Evolutionary conservation across 2,888 invertebrate species (phyloP).

Genomic region (Caenorhabditis parvicauda): DNA sequence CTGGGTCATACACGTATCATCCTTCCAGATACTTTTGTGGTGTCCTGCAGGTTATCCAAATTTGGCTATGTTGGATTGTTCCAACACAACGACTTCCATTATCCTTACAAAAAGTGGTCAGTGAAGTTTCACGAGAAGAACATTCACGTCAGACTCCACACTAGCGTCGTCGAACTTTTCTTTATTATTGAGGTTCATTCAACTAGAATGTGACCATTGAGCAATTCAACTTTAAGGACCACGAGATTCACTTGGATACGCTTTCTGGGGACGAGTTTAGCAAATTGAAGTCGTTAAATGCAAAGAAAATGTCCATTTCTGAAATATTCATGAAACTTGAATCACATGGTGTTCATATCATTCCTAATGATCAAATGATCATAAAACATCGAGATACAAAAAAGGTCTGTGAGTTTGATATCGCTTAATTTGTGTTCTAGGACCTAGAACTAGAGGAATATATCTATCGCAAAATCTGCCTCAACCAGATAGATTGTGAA

Average conservation of each 20-base stretch:
- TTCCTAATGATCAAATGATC: constrained; percentile 28
- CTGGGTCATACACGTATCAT: not conserved
- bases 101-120: constrained; percentile 40
- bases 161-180: constrained; percentile 35
- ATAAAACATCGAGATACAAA: constrained; percentile 34
- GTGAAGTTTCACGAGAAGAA: constrained; percentile 23
- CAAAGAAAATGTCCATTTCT: constrained; percentile 31
- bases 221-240: constrained; percentile 13
- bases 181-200: constrained; percentile 30
- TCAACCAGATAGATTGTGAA: constrained; percentile 30
- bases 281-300: constrained; percentile 34
- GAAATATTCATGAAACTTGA: constrained; percentile 29
- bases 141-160: constrained; percentile 28
- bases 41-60: constrained; percentile 37
- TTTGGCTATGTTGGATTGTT: constrained; percentile 38
- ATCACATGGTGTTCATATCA: constrained; percentile 41
- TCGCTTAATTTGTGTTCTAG: constrained; percentile 5
- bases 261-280: constrained; percentile 43
- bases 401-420: constrained; percentile 18
- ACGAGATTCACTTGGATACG: constrained; percentile 33
- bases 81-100: constrained; percentile 42
- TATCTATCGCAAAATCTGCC: constrained; percentile 30
- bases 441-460: constrained; percentile 32
- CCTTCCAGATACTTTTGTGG: constrained; percentile 32
- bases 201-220: not conserved